Conservation (phyloP, 2,888 invertebrate species). For the Aporophyla lueneburgensis region DNA sequence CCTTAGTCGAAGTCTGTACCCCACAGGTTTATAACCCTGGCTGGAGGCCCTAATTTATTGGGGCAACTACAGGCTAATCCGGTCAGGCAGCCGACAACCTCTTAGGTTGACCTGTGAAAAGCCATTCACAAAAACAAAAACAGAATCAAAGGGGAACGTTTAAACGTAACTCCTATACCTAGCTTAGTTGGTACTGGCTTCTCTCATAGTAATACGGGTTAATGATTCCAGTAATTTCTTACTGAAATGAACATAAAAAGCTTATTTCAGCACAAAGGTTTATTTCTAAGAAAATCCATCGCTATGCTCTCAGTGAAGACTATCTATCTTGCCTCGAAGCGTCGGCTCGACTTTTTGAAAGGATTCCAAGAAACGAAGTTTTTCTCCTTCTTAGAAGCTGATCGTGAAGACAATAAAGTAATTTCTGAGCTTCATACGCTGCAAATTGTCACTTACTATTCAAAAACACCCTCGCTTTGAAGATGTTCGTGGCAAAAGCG, state of each 20-base stretch:
- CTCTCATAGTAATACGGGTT: not conserved
- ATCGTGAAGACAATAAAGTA: not conserved
- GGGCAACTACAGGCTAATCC: too few relatives aligned
- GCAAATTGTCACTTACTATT: not conserved
- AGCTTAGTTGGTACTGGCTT: not conserved
- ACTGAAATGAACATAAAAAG: constrained; percentile 11
- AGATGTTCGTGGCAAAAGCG: too few relatives aligned
- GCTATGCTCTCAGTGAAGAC: not conserved
- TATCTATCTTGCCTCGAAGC: not conserved
- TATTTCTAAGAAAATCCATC: constrained; percentile 22
- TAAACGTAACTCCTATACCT: not conserved
- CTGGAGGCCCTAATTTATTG: too few relatives aligned
- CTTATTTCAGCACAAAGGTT: constrained; percentile 3
- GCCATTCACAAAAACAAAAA: too few relatives aligned
- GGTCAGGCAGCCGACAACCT: too few relatives aligned
- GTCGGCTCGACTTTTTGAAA: not conserved
- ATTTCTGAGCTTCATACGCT: not conserved
- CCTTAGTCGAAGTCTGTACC: too few relatives aligned
- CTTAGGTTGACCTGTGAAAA: too few relatives aligned
- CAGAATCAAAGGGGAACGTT: too few relatives aligned
- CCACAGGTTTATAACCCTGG: too few relatives aligned
- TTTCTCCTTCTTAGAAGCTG: not conserved
- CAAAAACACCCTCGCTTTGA: not conserved
- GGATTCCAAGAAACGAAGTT: constrained; percentile 1
- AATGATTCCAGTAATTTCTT: constrained; percentile 21